Evolutionary conservation across 2,888 invertebrate genomes (phyloP).

Genomic region (Macaria notata): DNA sequence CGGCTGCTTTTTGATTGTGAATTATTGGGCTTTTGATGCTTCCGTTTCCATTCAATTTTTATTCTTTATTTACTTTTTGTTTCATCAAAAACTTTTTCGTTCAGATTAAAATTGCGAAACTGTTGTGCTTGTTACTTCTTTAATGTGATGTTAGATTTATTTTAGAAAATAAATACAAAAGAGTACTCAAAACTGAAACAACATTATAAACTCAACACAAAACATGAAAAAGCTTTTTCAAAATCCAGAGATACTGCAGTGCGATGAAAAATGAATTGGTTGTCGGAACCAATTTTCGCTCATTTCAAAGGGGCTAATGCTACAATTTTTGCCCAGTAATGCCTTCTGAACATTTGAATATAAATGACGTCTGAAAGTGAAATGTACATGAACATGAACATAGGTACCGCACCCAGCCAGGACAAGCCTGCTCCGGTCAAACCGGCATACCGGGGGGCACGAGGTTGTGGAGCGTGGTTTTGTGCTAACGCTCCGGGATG

Average conservation of each 20-base stretch:
- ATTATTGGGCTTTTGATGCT: constrained; percentile 75
- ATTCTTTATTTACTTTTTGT: constrained; percentile 62
- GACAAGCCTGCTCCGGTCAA: too few relatives aligned
- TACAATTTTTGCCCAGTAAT: constrained; percentile 80
- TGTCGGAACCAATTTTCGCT: constrained; percentile 65
- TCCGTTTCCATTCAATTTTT: constrained; percentile 70
- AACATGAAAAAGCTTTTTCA: constrained; percentile 29
- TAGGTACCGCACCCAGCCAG: too few relatives aligned
- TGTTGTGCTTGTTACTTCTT: too few relatives aligned
- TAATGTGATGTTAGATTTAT: too few relatives aligned
- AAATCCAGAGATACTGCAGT: constrained; percentile 38
- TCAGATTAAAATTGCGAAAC: constrained; percentile 1
- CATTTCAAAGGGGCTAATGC: constrained; percentile 76
- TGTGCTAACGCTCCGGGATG: too few relatives aligned
- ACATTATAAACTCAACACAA: constrained; percentile 1
- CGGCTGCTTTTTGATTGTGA: constrained; percentile 76
- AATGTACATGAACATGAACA: too few relatives aligned
- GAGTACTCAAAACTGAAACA: too few relatives aligned
- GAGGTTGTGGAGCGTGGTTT: too few relatives aligned
- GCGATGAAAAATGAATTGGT: constrained; percentile 56
- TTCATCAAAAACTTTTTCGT: constrained; percentile 24
- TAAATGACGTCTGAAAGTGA: constrained; percentile 83
- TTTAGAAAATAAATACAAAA: too few relatives aligned
- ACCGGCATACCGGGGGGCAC: too few relatives aligned
- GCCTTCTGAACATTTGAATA: constrained; percentile 82